Percentiles rank a stretch among this genome's conserved stretches.
These are phyloP conservation scores for Oncorhynchus nerka DNA, from an alignment of 2,113 vertebrate species.

Conservation along the genomic window DNA sequence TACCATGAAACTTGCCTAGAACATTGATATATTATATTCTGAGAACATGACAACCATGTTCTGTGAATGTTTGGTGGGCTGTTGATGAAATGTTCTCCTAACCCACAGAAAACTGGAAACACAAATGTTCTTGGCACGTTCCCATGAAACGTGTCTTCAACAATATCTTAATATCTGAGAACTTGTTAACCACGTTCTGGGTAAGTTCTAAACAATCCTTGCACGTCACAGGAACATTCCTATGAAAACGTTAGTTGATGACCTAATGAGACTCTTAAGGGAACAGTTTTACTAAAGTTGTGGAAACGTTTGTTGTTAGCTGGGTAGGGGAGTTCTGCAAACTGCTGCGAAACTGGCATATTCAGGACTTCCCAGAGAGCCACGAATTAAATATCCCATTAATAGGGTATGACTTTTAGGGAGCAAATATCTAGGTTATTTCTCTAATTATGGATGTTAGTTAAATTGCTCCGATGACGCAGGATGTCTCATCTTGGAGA, in stretches of 20 bases:
- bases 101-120: too few relatives aligned
- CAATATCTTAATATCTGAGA: too few relatives aligned
- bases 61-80: too few relatives aligned
- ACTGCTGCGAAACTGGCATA: neutral
- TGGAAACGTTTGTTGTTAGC: neutral
- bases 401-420: neutral
- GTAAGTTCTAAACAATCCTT: too few relatives aligned
- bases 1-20: too few relatives aligned
- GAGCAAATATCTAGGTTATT: neutral
- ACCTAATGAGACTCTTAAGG: neutral
- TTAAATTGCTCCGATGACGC: constrained; percentile 1
- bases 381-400: neutral
- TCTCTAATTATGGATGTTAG: neutral
- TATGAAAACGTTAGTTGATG: too few relatives aligned
- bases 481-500: neutral
- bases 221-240: neutral
- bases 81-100: too few relatives aligned
- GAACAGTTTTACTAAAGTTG: neutral
- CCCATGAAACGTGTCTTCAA: too few relatives aligned
- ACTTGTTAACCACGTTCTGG: too few relatives aligned
- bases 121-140: too few relatives aligned
- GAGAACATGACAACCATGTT: too few relatives aligned
- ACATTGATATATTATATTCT: too few relatives aligned
- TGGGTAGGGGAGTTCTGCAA: neutral
- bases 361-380: neutral